Percentiles rank a stretch among this genome's conserved stretches.
phyloP scores from a whole-genome alignment of 2,113 vertebrate genomes.

The Otolemur garnettii region DNA sequence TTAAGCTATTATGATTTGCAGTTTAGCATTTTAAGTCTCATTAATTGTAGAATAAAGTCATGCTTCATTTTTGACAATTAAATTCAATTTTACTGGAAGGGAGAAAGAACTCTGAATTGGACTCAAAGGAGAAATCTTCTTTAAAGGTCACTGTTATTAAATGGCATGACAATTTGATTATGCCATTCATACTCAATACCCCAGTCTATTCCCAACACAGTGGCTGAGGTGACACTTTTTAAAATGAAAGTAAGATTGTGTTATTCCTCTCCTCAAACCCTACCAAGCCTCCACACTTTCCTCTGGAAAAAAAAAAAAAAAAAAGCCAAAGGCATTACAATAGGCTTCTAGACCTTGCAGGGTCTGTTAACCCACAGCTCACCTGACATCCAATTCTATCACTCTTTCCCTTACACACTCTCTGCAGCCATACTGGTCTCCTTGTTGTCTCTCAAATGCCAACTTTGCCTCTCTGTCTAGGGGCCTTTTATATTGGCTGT shows the following conservation, averaged over 20 bases:
- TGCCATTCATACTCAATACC: constrained; percentile 57
- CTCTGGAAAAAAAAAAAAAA: constrained; percentile 4
- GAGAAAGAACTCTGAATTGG: constrained; percentile 68
- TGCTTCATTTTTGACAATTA: constrained; percentile 77
- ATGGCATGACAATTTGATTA: constrained; percentile 78
- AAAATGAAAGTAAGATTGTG: constrained; percentile 61
- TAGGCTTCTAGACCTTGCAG: background rate
- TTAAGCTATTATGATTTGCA: constrained; percentile 69
- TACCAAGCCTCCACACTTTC: background rate
- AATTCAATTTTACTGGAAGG: constrained; percentile 75
- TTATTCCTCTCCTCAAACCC: background rate
- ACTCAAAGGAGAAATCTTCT: constrained; percentile 74
- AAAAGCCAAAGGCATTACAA: background rate
- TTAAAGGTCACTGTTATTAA: constrained; percentile 84
- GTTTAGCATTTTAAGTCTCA: constrained; percentile 77
- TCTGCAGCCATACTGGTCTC: background rate
- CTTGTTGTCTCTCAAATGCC: background rate
- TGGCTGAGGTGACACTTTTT: constrained; percentile 18
- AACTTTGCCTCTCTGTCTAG: background rate
- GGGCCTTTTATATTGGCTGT: background rate
- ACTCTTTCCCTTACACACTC: background rate
- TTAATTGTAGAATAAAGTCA: constrained; percentile 80
- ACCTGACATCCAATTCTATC: accelerated
- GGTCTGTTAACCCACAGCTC: background rate
- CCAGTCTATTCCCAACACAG: constrained; percentile 43